phyloP scores from a whole-genome alignment of 2,888 invertebrate species.

The Sisyra terminalis region DNA sequence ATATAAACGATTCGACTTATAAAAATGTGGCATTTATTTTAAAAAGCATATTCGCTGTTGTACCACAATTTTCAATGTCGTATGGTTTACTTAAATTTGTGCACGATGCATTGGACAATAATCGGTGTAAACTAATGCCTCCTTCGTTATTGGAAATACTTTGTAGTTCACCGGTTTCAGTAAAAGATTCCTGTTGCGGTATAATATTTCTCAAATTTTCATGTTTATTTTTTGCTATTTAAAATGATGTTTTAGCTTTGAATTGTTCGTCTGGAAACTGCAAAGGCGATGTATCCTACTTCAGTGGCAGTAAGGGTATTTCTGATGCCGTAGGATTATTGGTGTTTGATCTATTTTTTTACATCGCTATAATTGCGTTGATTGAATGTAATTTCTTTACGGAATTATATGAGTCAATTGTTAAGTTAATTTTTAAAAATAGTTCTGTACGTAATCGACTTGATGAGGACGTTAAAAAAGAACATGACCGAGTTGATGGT shows the following conservation, averaged over 20 bases:
- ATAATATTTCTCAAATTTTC: not conserved
- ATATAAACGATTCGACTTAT: too few relatives aligned
- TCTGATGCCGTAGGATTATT: not conserved
- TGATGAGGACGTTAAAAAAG: not conserved
- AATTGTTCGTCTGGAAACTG: not conserved
- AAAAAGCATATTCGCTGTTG: not conserved
- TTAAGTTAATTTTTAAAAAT: not conserved
- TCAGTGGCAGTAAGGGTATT: not conserved
- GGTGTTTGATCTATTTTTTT: not conserved
- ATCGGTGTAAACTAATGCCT: not conserved
- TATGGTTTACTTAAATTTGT: constrained; percentile 1
- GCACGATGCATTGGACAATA: not conserved
- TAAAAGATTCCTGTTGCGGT: not conserved
- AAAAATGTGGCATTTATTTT: not conserved
- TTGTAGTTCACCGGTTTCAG: not conserved
- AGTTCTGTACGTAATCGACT: not conserved
- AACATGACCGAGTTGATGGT: not conserved
- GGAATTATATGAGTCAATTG: not conserved
- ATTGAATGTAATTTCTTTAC: not conserved
- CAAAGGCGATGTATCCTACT: not conserved
- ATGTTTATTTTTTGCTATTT: not conserved
- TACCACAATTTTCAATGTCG: not conserved
- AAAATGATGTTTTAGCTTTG: not conserved
- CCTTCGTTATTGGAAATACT: not conserved
- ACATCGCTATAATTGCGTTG: not conserved